Conservation (phyloP, 2,113 vertebrate species). For the Trogon surrucura region DNA sequence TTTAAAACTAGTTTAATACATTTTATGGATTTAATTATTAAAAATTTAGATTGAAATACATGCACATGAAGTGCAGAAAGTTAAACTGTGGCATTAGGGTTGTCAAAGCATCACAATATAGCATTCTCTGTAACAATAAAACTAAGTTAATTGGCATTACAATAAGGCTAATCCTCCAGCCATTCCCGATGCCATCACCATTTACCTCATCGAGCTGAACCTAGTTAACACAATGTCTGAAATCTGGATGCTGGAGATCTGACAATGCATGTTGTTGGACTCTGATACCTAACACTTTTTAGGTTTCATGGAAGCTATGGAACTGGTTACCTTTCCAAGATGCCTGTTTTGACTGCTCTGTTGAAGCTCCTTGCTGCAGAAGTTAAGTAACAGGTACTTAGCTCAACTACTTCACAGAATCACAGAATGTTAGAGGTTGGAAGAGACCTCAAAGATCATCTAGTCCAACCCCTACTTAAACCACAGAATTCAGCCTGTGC, state of each 20-base stretch:
- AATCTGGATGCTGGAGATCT: neutral
- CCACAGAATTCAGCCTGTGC: neutral
- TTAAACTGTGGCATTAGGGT: neutral
- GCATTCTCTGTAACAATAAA: neutral
- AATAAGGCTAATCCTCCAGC: neutral
- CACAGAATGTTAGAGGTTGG: too few species aligned
- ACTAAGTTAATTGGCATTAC: neutral
- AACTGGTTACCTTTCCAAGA: neutral
- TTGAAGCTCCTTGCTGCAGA: neutral
- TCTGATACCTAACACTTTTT: neutral
- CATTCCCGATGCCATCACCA: neutral
- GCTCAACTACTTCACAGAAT: neutral
- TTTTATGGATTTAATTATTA: neutral
- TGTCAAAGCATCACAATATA: neutral
- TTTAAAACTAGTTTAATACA: neutral
- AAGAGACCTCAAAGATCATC: too few species aligned
- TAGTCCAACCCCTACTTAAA: neutral
- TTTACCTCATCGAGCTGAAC: neutral
- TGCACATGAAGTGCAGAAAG: neutral
- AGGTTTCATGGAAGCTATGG: neutral
- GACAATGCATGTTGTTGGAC: neutral
- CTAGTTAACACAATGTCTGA: neutral
- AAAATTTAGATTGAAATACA: neutral
- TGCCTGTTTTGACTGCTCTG: accelerated
- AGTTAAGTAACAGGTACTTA: neutral